Evolutionary conservation across 1,140 invertebrate species (phyloP), one percentile per base, ranked within the genome.

Genomic region (Acromyrmex echinatior): DNA sequence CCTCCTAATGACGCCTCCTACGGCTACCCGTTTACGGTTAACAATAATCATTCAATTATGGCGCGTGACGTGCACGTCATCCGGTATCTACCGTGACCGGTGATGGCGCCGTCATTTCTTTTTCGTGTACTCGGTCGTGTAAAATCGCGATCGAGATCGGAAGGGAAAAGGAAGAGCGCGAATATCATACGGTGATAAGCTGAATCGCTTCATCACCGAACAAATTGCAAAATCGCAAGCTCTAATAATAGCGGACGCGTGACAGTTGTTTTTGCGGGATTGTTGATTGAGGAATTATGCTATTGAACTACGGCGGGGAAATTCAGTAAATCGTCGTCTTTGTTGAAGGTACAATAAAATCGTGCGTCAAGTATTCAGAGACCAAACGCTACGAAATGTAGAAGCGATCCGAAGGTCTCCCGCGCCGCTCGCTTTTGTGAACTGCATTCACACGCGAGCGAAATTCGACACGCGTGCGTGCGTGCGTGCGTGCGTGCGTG

Each of bases 11-110:
- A 90, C 60, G 66, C 87, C 87, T 86, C 77, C 87, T 87, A 66
- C 65, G 66, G 78, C 86, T 90, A 90, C 85, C 86, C 70, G 79
- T 88, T 91, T 91, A 81, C 86, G 84, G 82, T 86, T 89, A 88
- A 91, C 87, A 90, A 92, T 92, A 92, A 93, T 93, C 92, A 92
- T 92, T 93, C 92, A 92, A 93, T 93, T 93, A 93, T 65, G 78
- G 60, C 88, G 88, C 88, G 88, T 93, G 92, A 93, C 92, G 80
- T 78, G 87, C 89, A 85, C 73, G 78, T 60, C 85, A 82, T 78
- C 68, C 88, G 53, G 35, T 85, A 39, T 81, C 86, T 62, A 51
- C 87, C 62, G n/a, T 62, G 82, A 86, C 63, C 35, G 56, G 65
- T 56, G 85, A 53, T 65, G 82, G 82, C 82, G 71, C 76, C 74